Percentiles rank a stretch among this genome's conserved stretches.
Conservation (phyloP, 2,888 invertebrate species). For the Oxycera nigricornis region DNA sequence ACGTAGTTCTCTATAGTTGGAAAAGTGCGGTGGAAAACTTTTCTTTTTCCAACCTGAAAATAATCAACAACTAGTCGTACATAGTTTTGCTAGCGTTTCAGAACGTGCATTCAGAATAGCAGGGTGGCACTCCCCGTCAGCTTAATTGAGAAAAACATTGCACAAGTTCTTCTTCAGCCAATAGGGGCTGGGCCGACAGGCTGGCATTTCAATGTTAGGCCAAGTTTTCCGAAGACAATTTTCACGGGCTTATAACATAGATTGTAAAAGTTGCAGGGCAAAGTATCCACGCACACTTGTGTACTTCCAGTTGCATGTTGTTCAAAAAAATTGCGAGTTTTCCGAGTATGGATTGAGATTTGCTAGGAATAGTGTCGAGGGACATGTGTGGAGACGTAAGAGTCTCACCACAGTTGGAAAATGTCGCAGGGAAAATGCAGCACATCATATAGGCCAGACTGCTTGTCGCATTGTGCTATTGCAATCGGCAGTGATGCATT, state of each 20-base stretch:
- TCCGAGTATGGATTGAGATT: background rate
- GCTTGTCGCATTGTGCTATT: background rate
- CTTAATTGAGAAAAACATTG: conserved; percentile 1
- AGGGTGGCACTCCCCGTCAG: background rate
- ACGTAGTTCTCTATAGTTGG: background rate
- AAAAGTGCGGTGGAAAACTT: background rate
- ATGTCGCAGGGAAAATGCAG: background rate
- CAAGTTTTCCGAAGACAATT: background rate
- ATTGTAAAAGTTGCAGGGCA: background rate
- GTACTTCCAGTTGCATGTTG: background rate
- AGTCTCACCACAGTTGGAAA: background rate
- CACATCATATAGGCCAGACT: background rate
- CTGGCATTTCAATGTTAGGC: conserved; percentile 2
- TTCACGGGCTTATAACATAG: background rate
- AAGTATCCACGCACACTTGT: background rate
- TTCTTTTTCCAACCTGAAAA: background rate
- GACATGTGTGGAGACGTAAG: background rate
- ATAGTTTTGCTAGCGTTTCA: background rate
- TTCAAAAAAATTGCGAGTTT: background rate
- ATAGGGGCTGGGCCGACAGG: background rate
- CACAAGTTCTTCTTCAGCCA: background rate
- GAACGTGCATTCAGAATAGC: background rate
- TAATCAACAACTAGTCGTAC: background rate
- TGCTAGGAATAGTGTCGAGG: background rate
- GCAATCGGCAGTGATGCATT: background rate